These are phyloP conservation scores for Pterois miles DNA, from an alignment of 2,797 vertebrate species.

Conservation along the genomic window DNA sequence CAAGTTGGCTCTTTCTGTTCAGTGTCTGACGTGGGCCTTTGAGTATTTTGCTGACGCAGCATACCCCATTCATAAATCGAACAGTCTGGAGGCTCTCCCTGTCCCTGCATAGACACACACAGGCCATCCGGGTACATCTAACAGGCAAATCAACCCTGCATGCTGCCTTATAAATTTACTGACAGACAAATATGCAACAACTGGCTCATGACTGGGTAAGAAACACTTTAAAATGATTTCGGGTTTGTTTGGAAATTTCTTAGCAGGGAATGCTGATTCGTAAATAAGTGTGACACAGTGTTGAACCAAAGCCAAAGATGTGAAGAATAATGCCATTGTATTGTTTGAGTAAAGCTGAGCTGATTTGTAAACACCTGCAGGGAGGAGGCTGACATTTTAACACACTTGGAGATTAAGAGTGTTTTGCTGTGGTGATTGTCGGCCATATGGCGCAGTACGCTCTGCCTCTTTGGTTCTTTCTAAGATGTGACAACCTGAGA, in stretches of 20 bases:
- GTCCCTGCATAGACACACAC: constrained; percentile 26
- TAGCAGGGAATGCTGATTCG: not conserved
- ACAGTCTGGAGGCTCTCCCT: constrained; percentile 50
- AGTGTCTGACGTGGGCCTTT: constrained; percentile 45
- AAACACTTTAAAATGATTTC: not conserved
- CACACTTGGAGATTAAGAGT: not conserved
- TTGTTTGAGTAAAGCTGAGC: not conserved
- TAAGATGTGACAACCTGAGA: not conserved
- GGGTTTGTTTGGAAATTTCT: not conserved
- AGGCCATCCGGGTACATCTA: constrained; percentile 9
- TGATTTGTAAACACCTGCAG: constrained; percentile 6
- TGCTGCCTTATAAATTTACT: constrained; percentile 20
- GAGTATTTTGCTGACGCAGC: constrained; percentile 57
- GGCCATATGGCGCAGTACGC: not conserved
- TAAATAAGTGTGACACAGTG: not conserved
- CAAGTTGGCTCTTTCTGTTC: constrained; percentile 45
- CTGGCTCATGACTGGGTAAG: constrained; percentile 23
- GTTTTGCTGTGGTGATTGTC: not conserved
- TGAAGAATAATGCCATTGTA: not conserved
- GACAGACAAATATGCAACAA: constrained; percentile 16
- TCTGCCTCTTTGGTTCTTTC: constrained; percentile 2
- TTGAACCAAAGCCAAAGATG: not conserved
- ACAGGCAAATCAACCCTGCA: constrained; percentile 3
- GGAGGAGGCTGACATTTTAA: not conserved
- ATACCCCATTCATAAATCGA: constrained; percentile 61